These are phyloP conservation scores for Ligdia adustata DNA, from an alignment of 2,888 invertebrate genomes.

Conservation along the genomic window DNA sequence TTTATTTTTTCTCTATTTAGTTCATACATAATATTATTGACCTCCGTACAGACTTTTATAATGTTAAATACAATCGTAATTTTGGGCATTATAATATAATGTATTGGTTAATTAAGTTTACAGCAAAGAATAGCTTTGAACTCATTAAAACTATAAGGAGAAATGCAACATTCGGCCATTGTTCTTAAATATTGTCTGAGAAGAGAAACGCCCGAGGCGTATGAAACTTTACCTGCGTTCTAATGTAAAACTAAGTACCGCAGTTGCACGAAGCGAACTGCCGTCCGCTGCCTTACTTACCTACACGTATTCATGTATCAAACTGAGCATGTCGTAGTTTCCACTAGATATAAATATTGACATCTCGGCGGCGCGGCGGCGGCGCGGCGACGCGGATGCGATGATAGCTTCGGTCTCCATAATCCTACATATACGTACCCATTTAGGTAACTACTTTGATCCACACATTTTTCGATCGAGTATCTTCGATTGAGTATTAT, in stretches of 20 bases:
- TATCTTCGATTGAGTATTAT: constrained; percentile 12
- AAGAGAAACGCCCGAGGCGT: constrained; percentile 24
- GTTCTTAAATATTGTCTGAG: constrained; percentile 33
- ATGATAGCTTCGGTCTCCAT: no score
- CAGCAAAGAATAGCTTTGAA: constrained; percentile 41
- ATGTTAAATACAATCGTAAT: no score
- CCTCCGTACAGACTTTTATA: no score
- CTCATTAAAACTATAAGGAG: constrained; percentile 54
- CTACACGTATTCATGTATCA: constrained; percentile 34
- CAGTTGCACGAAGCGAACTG: not conserved
- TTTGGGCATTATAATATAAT: constrained; percentile 42
- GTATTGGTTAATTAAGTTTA: constrained; percentile 47
- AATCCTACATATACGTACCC: constrained; percentile 10
- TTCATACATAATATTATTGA: no score
- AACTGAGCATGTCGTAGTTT: constrained; percentile 26
- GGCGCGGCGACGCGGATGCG: no score
- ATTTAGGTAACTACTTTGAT: constrained; percentile 8
- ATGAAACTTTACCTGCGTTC: constrained; percentile 25
- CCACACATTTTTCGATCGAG: constrained; percentile 6
- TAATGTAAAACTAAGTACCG: constrained; percentile 12
- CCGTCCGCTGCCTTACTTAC: not conserved
- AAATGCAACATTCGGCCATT: constrained; percentile 41
- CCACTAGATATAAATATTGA: constrained; percentile 24
- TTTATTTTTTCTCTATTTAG: no score
- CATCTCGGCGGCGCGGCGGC: constrained; percentile 4